Base-by-base conservation (phyloP, 35 echinoderm and acorn worm genomes). In the Eucidaris tribuloides region DNA sequence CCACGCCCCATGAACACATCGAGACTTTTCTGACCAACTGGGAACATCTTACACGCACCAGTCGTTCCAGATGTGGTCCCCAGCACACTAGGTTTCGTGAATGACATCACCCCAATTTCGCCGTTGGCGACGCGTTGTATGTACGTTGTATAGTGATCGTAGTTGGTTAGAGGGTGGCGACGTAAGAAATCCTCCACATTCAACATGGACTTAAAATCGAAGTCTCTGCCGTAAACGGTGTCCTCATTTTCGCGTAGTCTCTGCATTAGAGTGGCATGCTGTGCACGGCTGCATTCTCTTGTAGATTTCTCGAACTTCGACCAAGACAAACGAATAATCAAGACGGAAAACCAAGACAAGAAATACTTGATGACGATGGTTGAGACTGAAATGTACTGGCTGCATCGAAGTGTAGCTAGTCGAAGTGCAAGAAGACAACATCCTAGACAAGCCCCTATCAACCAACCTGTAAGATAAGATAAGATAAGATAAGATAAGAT, bases 41-140 rank as follows among this genome's bases (percentile, higher is more conserved):
- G 82, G 20, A 84, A 46, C 45, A 71, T 22, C 55, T 84, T 84
- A 27, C 24, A 27, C n/a, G n/a, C 3, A 45, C 82, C 59, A 45
- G 82, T 84, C 28, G 82, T 70, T 3, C 82, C 82, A 4, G 59
- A 68, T 0, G 82, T 84, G 22, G 25, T 71, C 11, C 82, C 62
- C 13, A 84, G 62, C 23, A 63, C 32, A 19, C 34, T 72, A 14
- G 82, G 82, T 30, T 42, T 42, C 0, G 46, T 45, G 28, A 28
- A 37, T 29, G 62, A 46, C 82, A 84, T 84, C 35, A 84, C 63
- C 3, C 15, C 43, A 27, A 24, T 22, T 37, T 84, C 82, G 2
- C 82, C 82, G 14, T 84, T 46, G 20, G 61, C 82, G 4, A 84
- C 82, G 23, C 82, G 59, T 22, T 84, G 15, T 14, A 84, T 84